Conservation (phyloP, 2,113 vertebrate genomes). For the Forbesichthys papilliferus region DNA sequence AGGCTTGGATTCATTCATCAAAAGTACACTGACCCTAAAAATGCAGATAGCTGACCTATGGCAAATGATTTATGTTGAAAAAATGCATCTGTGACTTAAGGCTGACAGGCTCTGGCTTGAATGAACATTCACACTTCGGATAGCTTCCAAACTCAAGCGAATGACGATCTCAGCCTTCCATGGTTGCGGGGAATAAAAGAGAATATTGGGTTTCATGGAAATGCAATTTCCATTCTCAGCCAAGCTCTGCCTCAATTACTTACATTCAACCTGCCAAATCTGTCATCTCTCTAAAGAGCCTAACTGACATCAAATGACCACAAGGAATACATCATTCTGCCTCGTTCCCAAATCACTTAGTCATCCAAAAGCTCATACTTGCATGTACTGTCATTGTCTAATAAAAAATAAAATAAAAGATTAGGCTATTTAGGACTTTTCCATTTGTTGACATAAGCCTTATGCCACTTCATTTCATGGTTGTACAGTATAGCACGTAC, state of each 20-base stretch:
- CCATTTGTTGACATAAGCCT: slow-evolving; percentile 23
- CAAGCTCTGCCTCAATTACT: slow-evolving; percentile 44
- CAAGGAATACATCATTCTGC: slow-evolving; percentile 42
- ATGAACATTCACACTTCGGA: slow-evolving; percentile 20
- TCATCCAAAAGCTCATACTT: slow-evolving; percentile 28
- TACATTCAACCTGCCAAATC: slow-evolving; percentile 49
- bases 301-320: slow-evolving; percentile 51
- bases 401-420: slow-evolving; percentile 43
- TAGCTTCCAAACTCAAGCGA: slow-evolving; percentile 38
- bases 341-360: slow-evolving; percentile 19
- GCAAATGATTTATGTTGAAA: slow-evolving; percentile 12
- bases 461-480: slow-evolving; percentile 19
- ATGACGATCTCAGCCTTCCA: slow-evolving; percentile 33
- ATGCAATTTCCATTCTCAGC: slow-evolving; percentile 24
- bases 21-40: slow-evolving; percentile 10
- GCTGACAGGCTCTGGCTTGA: slow-evolving; percentile 11
- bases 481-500: slow-evolving; percentile 13
- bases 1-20: slow-evolving; percentile 20
- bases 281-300: slow-evolving; percentile 34
- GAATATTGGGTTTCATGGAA: slow-evolving; percentile 43
- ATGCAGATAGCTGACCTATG: slow-evolving; percentile 16
- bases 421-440: slow-evolving; percentile 27
- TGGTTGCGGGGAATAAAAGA: slow-evolving; percentile 28
- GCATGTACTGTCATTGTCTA: slow-evolving; percentile 44
- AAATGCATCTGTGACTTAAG: slow-evolving; percentile 2